Conservation (phyloP, 2,113 vertebrate genomes). For the Rhinolophus sinicus region DNA sequence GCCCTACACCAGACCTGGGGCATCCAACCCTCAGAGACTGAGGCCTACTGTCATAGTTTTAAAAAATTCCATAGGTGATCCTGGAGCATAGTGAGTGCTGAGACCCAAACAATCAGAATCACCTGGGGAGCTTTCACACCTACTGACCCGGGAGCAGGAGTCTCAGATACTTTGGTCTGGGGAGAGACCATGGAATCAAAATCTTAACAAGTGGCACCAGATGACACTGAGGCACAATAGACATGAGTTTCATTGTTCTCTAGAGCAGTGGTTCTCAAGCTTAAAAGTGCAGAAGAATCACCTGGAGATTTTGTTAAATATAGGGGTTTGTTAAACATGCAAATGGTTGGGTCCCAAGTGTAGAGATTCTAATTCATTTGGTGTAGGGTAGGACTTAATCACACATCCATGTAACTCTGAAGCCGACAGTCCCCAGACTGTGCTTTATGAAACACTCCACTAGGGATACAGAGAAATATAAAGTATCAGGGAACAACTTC, state of each 20-base stretch:
- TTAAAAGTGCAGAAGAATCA: conserved; percentile 26
- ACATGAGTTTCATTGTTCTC: background rate
- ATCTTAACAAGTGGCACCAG: background rate
- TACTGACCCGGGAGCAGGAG: background rate
- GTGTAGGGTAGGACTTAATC: background rate
- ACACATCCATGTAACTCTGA: background rate
- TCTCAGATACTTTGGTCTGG: background rate
- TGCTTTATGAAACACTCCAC: background rate
- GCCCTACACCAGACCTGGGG: background rate
- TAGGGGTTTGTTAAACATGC: conserved; percentile 2
- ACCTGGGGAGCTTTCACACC: background rate
- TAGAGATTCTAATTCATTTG: conserved; percentile 2
- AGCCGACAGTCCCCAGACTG: background rate
- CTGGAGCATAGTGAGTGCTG: background rate
- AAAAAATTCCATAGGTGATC: background rate
- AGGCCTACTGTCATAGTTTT: background rate
- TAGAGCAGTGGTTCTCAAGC: background rate
- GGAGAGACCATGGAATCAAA: background rate
- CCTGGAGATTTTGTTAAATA: conserved; percentile 4
- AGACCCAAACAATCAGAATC: background rate
- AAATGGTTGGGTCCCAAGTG: background rate
- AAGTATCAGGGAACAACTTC: conserved; percentile 17
- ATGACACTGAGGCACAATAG: conserved; percentile 23
- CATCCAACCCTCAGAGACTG: conserved; percentile 27
- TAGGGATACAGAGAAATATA: conserved; percentile 21